phyloP scores from a whole-genome alignment of 2,888 invertebrate species.

The Cylindroiulus punctatus region DNA sequence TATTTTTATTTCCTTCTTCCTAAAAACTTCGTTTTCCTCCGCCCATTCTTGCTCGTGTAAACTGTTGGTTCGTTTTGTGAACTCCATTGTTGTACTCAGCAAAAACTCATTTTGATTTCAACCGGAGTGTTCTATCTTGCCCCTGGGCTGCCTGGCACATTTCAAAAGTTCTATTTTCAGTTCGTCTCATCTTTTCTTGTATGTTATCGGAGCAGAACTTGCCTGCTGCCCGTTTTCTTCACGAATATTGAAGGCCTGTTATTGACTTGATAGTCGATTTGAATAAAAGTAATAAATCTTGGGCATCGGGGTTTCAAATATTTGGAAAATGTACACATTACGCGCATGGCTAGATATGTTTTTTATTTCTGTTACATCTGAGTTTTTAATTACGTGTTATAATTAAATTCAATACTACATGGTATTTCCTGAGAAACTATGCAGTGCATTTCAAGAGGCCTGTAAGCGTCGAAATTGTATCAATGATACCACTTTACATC shows the following conservation, averaged over 20 bases:
- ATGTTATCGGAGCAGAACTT: not conserved
- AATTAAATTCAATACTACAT: too few species aligned
- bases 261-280: not conserved
- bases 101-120: constrained; percentile 27
- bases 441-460: too few species aligned
- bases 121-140: not conserved
- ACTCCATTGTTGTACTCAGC: not conserved
- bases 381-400: too few species aligned
- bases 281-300: not conserved
- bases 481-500: too few species aligned
- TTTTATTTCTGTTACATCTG: too few species aligned
- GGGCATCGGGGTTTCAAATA: too few species aligned
- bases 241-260: not conserved
- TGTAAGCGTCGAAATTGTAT: too few species aligned
- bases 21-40: not conserved
- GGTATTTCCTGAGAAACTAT: too few species aligned
- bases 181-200: not conserved
- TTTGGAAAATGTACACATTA: too few species aligned
- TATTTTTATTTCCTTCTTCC: constrained; percentile 11
- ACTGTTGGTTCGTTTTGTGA: not conserved
- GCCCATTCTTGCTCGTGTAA: not conserved
- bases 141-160: not conserved
- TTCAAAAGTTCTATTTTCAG: not conserved
- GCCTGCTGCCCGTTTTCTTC: not conserved
- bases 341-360: too few species aligned